Conservation (phyloP, 2,797 vertebrate species). For the Microchirus variegatus region DNA sequence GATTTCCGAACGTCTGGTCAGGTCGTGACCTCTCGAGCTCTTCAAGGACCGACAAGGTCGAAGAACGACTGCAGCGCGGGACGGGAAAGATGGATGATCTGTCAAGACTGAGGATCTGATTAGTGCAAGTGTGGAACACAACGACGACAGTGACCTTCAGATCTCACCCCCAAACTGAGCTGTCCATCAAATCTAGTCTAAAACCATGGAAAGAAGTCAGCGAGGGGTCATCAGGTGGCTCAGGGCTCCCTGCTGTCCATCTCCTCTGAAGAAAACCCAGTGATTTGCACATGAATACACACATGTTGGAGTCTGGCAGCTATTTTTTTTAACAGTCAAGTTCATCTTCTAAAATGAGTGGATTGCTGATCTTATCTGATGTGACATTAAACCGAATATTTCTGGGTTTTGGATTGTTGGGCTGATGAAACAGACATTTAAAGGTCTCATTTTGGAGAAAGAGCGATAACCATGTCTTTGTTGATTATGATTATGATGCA, state of each 20-base stretch:
- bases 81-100: slow-evolving; percentile 42
- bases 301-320: not conserved
- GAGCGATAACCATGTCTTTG: not conserved
- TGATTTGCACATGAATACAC: not conserved
- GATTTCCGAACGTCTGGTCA: not conserved
- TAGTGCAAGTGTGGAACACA: slow-evolving; percentile 40
- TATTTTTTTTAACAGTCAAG: no score
- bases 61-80: not conserved
- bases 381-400: not conserved
- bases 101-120: slow-evolving; percentile 51
- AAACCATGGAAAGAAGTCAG: slow-evolving; percentile 41
- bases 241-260: not conserved
- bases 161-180: slow-evolving; percentile 37
- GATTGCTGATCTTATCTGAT: no score
- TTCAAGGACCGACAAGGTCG: slow-evolving; percentile 6
- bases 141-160: slow-evolving; percentile 42
- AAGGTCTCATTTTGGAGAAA: not conserved
- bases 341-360: no score
- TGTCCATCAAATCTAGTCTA: slow-evolving; percentile 55
- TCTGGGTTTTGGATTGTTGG: not conserved
- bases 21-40: slow-evolving; percentile 17
- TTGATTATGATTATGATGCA: not conserved
- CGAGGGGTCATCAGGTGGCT: slow-evolving; percentile 11
- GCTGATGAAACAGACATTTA: no score
- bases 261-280: slow-evolving; percentile 1